These are phyloP conservation scores for Crambe crambe DNA, from an alignment of 37 sponge, comb jelly and placozoan species.

Conservation along the genomic window DNA sequence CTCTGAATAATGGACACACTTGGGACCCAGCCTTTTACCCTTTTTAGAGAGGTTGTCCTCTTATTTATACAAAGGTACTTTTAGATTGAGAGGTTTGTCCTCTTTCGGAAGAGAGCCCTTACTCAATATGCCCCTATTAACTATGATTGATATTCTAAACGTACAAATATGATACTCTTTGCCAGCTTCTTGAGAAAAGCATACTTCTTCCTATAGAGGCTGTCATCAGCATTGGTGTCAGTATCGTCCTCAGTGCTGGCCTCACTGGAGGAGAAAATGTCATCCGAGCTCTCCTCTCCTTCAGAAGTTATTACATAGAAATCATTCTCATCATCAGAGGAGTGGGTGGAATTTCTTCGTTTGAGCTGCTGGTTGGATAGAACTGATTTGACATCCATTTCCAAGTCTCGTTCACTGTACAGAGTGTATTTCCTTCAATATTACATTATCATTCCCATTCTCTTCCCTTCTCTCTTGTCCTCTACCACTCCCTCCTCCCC, in stretches of 20 bases:
- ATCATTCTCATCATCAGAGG: slow-evolving; percentile 10
- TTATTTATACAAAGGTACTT: too few species aligned
- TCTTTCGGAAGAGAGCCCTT: too few species aligned
- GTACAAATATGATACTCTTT: slow-evolving; percentile 59
- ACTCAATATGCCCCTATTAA: too few species aligned
- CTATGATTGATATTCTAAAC: not conserved
- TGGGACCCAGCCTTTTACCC: too few species aligned
- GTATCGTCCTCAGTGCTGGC: slow-evolving; percentile 10
- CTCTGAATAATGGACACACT: too few species aligned
- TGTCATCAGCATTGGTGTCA: slow-evolving; percentile 13
- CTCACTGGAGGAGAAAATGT: not conserved
- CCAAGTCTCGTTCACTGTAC: not conserved
- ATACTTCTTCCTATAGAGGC: slow-evolving; percentile 45
- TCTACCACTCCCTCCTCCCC: not conserved
- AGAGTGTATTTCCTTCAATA: not conserved
- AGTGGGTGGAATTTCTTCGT: slow-evolving; percentile 8
- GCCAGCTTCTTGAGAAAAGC: slow-evolving; percentile 47
- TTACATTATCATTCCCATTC: not conserved
- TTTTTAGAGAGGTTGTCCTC: too few species aligned
- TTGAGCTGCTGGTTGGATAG: not conserved
- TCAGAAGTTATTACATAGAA: not conserved
- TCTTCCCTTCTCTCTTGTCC: not conserved
- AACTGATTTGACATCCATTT: not conserved
- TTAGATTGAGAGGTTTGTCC: too few species aligned
- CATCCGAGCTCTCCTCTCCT: slow-evolving; percentile 2